These are phyloP conservation scores for Entomyzon cyanotis DNA, from an alignment of 2,113 vertebrate genomes.

Conservation along the genomic window DNA sequence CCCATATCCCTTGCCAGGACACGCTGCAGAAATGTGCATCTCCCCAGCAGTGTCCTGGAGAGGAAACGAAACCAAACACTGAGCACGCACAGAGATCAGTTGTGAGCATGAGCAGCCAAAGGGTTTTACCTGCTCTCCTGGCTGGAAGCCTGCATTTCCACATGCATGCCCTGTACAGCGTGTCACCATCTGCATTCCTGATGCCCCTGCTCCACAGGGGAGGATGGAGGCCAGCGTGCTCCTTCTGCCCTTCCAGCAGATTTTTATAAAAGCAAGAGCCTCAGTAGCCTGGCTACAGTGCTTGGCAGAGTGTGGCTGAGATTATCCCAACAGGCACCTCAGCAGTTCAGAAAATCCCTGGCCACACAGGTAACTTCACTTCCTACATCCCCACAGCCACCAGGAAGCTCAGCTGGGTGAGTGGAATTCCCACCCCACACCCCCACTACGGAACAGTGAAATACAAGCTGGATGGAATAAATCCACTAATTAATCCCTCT, in stretches of 20 bases:
- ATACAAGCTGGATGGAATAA: not conserved
- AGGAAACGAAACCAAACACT: not conserved
- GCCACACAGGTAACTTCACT: not conserved
- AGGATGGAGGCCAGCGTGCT: conserved; percentile 3
- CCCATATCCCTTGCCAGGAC: not conserved
- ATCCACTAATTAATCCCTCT: not conserved
- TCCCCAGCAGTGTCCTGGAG: not conserved
- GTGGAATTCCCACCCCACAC: not conserved
- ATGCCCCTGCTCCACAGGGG: not conserved
- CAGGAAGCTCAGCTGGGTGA: not conserved
- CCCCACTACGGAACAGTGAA: not conserved
- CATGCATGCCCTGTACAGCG: not conserved
- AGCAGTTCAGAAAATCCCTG: not conserved
- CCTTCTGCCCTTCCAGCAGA: conserved; percentile 35
- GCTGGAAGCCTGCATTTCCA: not conserved
- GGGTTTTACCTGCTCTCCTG: not conserved
- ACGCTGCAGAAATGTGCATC: accelerated
- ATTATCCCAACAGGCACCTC: not conserved
- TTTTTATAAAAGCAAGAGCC: conserved; percentile 20
- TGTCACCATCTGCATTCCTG: conserved; percentile 38
- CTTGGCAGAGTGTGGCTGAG: not conserved
- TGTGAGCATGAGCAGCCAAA: not conserved
- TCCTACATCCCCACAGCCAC: not conserved
- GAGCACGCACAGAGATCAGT: not conserved
- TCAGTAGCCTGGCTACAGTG: not conserved